Percentiles rank a stretch among this genome's conserved stretches.
Conservation (phyloP, 2,888 invertebrate species). For the Tipula lateralis region DNA sequence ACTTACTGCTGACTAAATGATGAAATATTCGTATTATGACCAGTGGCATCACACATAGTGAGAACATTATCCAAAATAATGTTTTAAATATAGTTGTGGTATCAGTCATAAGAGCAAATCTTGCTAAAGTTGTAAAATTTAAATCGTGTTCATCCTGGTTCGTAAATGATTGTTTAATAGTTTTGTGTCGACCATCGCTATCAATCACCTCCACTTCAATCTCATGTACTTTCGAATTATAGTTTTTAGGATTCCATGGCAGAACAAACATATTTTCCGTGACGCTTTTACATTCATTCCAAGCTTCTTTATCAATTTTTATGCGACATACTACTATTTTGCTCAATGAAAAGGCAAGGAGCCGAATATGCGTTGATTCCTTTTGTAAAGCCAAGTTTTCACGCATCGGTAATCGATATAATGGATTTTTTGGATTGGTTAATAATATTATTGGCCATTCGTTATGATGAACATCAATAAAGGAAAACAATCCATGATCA, state of each 20-base stretch:
- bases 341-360: constrained; percentile 71
- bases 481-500: constrained; percentile 84
- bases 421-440: constrained; percentile 86
- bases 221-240: constrained; percentile 60
- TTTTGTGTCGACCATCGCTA: constrained; percentile 53
- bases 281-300: constrained; percentile 58
- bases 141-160: constrained; percentile 4
- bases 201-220: constrained; percentile 60
- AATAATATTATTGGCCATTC: constrained; percentile 78
- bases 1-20: constrained; percentile 54
- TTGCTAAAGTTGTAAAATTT: constrained; percentile 53
- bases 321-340: constrained; percentile 61
- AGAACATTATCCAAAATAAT: constrained; percentile 59
- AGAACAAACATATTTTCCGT: constrained; percentile 68
- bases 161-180: constrained; percentile 67
- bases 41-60: constrained; percentile 61
- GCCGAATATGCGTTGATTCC: constrained; percentile 73
- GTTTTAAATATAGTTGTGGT: constrained; percentile 66
- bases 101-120: constrained; percentile 72
- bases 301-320: constrained; percentile 60
- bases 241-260: constrained; percentile 66
- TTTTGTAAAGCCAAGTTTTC: constrained; percentile 55
- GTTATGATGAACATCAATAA: constrained; percentile 69
- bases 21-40: constrained; percentile 58
- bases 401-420: constrained; percentile 64